phyloP scores from a whole-genome alignment of 2,113 vertebrate species.

The Larimichthys polyactis region DNA sequence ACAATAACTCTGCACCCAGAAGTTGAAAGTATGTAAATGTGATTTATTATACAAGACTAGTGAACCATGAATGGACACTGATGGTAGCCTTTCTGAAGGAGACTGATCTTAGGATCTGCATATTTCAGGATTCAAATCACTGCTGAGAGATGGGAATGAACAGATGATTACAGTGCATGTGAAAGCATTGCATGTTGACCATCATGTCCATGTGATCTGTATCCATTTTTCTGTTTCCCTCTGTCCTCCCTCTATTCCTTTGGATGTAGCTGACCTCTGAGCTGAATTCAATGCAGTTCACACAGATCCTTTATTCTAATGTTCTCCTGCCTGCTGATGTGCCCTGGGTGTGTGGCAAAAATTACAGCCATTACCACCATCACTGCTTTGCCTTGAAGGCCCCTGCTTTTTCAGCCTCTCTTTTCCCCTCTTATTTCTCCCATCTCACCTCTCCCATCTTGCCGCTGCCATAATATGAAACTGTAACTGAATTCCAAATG shows the following conservation, averaged over 20 bases:
- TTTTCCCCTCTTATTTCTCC: constrained; percentile 23
- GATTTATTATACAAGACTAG: too few species aligned
- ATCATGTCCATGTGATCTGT: neutral
- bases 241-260: neutral
- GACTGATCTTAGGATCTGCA: neutral
- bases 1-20: too few species aligned
- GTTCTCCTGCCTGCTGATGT: constrained; percentile 6
- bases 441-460: constrained; percentile 30
- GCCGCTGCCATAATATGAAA: constrained; percentile 73
- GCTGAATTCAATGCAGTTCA: neutral
- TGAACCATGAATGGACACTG: too few species aligned
- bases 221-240: neutral
- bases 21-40: too few species aligned
- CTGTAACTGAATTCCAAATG: constrained; percentile 83
- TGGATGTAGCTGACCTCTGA: constrained; percentile 25
- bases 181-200: neutral
- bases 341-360: constrained; percentile 31
- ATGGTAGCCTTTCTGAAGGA: too few species aligned
- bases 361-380: constrained; percentile 45
- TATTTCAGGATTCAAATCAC: neutral
- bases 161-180: neutral
- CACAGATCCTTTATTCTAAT: constrained; percentile 39
- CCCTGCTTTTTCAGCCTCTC: neutral
- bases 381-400: constrained; percentile 21
- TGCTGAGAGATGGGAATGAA: neutral